phyloP scores from a whole-genome alignment of 2,113 vertebrate species.

The Scomber scombrus region DNA sequence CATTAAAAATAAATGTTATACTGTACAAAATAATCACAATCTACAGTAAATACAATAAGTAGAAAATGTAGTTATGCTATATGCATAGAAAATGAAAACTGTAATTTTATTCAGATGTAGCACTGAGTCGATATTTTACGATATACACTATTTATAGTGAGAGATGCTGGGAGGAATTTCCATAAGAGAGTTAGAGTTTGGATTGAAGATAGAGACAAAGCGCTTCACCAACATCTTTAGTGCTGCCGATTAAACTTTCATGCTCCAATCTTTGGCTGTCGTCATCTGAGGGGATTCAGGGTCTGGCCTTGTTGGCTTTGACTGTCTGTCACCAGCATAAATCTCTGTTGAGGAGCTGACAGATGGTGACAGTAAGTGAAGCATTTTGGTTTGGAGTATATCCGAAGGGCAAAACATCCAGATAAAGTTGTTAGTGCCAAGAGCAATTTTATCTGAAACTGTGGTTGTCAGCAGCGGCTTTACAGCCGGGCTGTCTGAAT shows the following conservation, averaged over 20 bases:
- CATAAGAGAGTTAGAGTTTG: constrained; percentile 12
- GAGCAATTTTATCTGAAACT: constrained; percentile 69
- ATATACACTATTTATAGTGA: background rate
- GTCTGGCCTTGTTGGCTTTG: constrained; percentile 53
- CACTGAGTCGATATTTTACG: no score
- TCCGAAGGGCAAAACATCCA: constrained; percentile 71
- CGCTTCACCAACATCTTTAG: constrained; percentile 25
- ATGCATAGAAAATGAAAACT: no score
- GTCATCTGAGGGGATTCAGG: constrained; percentile 46
- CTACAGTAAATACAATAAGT: no score
- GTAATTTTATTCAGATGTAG: no score
- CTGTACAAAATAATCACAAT: no score
- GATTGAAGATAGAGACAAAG: constrained; percentile 38
- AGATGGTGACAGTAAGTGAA: constrained; percentile 66
- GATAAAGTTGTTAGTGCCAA: constrained; percentile 73
- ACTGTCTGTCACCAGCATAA: constrained; percentile 63
- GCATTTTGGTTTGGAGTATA: constrained; percentile 63
- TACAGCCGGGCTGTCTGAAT: constrained; percentile 61
- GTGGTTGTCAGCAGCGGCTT: constrained; percentile 68
- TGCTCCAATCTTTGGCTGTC: constrained; percentile 12
- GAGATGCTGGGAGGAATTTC: background rate
- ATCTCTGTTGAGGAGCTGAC: constrained; percentile 64
- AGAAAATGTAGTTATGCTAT: no score
- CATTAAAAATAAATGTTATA: no score
- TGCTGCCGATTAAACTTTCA: constrained; percentile 58